Percentiles rank a stretch among this genome's conserved stretches.
Evolutionary conservation across 2,888 invertebrate genomes (phyloP).

Genomic region (Scotopteryx bipunctaria): DNA sequence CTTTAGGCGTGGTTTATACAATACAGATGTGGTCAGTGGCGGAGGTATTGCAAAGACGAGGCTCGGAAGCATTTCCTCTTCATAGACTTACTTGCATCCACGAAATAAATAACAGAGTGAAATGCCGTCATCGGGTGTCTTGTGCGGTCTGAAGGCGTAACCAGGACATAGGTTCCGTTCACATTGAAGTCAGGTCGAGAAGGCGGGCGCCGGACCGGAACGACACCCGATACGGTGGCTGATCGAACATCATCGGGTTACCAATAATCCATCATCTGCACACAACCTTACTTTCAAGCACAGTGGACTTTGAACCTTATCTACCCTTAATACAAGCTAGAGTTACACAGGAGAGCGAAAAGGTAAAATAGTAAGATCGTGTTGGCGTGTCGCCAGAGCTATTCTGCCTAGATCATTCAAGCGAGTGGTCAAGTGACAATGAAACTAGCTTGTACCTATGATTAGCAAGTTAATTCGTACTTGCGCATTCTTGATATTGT

Average conservation of each 20-base stretch:
- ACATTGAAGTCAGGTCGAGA: slow-evolving; percentile 54
- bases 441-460: slow-evolving; percentile 27
- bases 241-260: slow-evolving; percentile 64
- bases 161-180: slow-evolving; percentile 63
- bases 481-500: background rate
- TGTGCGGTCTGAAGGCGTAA: slow-evolving; percentile 27
- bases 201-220: slow-evolving; percentile 61
- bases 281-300: slow-evolving; percentile 8
- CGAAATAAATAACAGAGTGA: too few species aligned
- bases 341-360: slow-evolving; percentile 3
- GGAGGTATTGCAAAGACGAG: too few species aligned
- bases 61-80: too few species aligned
- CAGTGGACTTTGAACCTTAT: slow-evolving; percentile 36
- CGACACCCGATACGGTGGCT: slow-evolving; percentile 67
- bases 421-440: slow-evolving; percentile 47
- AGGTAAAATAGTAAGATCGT: slow-evolving; percentile 39
- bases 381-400: slow-evolving; percentile 54
- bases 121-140: too few species aligned
- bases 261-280: slow-evolving; percentile 42
- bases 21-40: too few species aligned
- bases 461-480: slow-evolving; percentile 24
- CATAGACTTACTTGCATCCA: too few species aligned
- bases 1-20: too few species aligned
- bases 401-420: slow-evolving; percentile 56
- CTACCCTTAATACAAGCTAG: slow-evolving; percentile 19